phyloP scores from a whole-genome alignment of 2,113 vertebrate species.

The Ctenomys sociabilis region DNA sequence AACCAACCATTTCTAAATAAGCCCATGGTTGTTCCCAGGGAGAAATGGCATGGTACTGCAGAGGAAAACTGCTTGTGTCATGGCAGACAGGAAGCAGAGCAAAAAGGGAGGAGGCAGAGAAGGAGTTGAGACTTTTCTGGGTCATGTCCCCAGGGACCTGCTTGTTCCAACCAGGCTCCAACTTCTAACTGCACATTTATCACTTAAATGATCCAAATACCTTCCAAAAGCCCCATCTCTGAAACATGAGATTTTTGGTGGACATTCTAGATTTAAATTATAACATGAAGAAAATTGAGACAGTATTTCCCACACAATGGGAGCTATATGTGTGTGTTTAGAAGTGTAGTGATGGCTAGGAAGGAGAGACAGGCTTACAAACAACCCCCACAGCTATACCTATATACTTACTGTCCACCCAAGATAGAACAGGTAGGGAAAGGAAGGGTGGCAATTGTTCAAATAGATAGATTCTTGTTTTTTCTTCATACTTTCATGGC shows the following conservation, averaged over 20 bases:
- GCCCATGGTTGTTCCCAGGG: background rate
- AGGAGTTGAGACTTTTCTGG: background rate
- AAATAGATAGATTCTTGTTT: background rate
- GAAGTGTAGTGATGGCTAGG: background rate
- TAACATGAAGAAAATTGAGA: background rate
- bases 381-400: rapidly evolving
- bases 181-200: background rate
- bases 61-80: background rate
- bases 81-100: background rate
- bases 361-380: background rate
- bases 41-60: background rate
- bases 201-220: background rate
- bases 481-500: background rate
- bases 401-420: background rate
- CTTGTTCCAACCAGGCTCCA: background rate
- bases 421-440: background rate
- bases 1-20: background rate
- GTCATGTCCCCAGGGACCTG: background rate
- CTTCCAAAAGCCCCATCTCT: background rate
- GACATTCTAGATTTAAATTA: background rate
- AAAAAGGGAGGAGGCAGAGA: background rate
- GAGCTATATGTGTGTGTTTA: background rate
- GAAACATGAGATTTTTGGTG: background rate
- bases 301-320: background rate
- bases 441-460: background rate